These are phyloP conservation scores for Rapana venosa DNA, from an alignment of 2,888 invertebrate genomes.

Conservation along the genomic window DNA sequence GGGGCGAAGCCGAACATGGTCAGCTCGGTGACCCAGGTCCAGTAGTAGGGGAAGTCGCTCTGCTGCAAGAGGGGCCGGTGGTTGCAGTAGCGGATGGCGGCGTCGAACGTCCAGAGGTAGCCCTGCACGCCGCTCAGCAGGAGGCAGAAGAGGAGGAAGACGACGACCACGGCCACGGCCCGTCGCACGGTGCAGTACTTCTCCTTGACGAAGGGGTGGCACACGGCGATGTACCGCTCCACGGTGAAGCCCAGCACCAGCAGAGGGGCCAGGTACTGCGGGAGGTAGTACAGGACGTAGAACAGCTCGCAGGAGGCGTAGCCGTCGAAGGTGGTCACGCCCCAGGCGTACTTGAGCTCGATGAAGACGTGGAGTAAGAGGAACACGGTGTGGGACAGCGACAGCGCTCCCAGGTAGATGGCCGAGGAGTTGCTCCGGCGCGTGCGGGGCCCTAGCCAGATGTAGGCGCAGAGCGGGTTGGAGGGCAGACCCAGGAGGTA, in stretches of 20 bases:
- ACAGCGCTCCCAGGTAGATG: conserved; percentile 75
- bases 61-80: conserved; percentile 50
- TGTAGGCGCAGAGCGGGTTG: conserved; percentile 73
- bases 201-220: conserved; percentile 73
- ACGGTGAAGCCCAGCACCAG: conserved; percentile 77
- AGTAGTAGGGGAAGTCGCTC: conserved; percentile 64
- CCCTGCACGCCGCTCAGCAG: conserved; percentile 70
- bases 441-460: conserved; percentile 74
- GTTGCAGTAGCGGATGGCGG: conserved; percentile 58
- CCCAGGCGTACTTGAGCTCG: conserved; percentile 76
- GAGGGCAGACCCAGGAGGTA: conserved; percentile 73
- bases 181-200: conserved; percentile 72
- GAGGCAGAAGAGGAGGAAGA: conserved; percentile 59
- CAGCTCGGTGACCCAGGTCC: conserved; percentile 75
- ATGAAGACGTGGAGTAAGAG: conserved; percentile 71
- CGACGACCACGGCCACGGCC: conserved; percentile 66
- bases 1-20: conserved; percentile 74
- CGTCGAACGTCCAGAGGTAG: conserved; percentile 74
- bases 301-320: conserved; percentile 71
- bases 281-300: conserved; percentile 68
- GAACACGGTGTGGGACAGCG: conserved; percentile 73
- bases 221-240: conserved; percentile 76
- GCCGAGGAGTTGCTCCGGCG: conserved; percentile 76
- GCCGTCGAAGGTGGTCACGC: conserved; percentile 63
- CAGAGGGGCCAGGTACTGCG: conserved; percentile 76